Base-by-base conservation (phyloP, 1,140 invertebrate species). In the Eufriesea mexicana region DNA sequence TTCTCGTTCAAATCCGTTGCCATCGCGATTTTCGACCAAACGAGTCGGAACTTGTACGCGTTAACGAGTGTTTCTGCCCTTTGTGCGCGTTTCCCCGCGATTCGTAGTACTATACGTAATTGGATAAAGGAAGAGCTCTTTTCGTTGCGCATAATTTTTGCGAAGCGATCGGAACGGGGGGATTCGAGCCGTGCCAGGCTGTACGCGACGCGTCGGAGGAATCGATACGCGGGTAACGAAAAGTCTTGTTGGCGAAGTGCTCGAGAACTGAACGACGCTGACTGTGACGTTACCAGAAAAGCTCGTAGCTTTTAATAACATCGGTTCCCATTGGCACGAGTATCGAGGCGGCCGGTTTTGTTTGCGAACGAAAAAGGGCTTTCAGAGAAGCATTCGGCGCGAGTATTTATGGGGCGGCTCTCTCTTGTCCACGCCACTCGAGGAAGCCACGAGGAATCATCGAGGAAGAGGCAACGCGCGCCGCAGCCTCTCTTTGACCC, bases 401-500 rank as follows among this genome's bases (percentile, higher is more conserved):
- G 78, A 74, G 77, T 88, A 88, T 88, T 88, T 87, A 85, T 79
- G 84, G 86, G 86, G 73, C 64, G 76, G 64, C 64, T 78, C 64
- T 82, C 67, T 57, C 75, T 82, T 82, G 83, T 77, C 64, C 71
- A 70, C 66, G 78, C 68, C 79, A 85, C 84, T 88, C 82, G 54
- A 76, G 83, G 82, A 55, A 88, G 64, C 78, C 83, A 55, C 86
- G 67, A 72, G 78, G 67, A 73, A 68, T 62, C 67, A 75, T 71
- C 64, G 81, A 71, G 68, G 9, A 71, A 66, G 42, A 66, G 64
- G 68, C 57, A 66, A 66, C 55, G n/a, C 45, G 25, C 35, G 16
- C 47, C 35, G 61, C 67, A 80, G 64, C 77, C 28, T 79, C 82
- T 73, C 84, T 91, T 89, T 90, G 86, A 90, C 86, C 86, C 89